Base-by-base conservation (phyloP, 2,113 vertebrate genomes). In the Ammodytes marinus region DNA sequence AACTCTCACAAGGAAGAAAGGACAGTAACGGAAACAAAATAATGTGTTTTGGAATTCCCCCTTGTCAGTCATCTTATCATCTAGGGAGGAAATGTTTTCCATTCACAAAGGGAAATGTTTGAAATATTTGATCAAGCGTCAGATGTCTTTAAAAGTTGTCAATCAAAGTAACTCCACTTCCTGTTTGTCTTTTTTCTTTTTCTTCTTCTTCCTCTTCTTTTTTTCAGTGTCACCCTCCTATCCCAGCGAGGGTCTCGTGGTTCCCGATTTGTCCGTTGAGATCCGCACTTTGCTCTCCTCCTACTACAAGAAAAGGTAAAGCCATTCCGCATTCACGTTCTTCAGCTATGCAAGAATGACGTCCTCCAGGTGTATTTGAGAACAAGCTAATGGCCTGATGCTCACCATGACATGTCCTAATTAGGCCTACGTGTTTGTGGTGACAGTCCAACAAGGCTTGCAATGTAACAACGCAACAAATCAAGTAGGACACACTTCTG, bases 221-320 rank as follows among this genome's bases (percentile, higher is more conserved):
- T 92, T 74, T 92, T n/a, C 11, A 72, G 67, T 64, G 6, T 85
- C 57, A 17, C 77, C 94, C n/a, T 39, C 80, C 3, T 49, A 69
- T 4, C 79, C 86, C 8, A 74, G 90, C 35, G 95, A 95, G 46
- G 94, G 95, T 70, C 91, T 94, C n/a, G 91, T 92, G 39, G 92
- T 93, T 65, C 95, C 95, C 70, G 95, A 96, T 93, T 88, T 95
- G 82, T 96, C 96, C 0, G 88, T 92, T 0, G 96, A 96, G 91
- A 95, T 96, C 58, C 91, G 67, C 35, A 90, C 94, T n/a, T 88
- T 96, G 87, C 95, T 97, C 37, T 95, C 94, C 27, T 94, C 93
- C 75, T 97, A 97, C 95, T 95, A 96, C 91, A 96, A 93, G 58
- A 93, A 97, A 92, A 97, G 96, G 96, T 97, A 93, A 27, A 87